phyloP scores from a whole-genome alignment of 2,113 vertebrate genomes.

The Mastomys coucha region DNA sequence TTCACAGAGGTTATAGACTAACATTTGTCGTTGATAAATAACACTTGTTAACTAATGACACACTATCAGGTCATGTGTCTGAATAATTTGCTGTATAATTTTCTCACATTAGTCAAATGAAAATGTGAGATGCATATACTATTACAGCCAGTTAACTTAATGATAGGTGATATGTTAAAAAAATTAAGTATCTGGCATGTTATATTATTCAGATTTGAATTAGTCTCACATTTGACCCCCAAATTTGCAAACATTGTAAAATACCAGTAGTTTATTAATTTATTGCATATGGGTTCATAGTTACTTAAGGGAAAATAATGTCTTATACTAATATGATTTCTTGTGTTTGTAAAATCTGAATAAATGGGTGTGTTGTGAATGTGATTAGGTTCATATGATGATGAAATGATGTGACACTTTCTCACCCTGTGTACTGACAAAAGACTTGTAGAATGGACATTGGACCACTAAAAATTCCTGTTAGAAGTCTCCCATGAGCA shows the following conservation, averaged over 20 bases:
- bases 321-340: not conserved
- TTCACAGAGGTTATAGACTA: constrained; percentile 57
- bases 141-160: constrained; percentile 38
- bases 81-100: constrained; percentile 61
- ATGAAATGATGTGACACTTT: not conserved
- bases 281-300: not conserved
- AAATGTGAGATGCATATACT: constrained; percentile 37
- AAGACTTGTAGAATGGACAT: not conserved
- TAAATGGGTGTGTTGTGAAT: not conserved
- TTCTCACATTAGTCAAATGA: constrained; percentile 61
- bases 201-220: constrained; percentile 59
- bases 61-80: constrained; percentile 35
- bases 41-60: constrained; percentile 71
- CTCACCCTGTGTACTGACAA: not conserved
- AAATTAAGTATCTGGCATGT: constrained; percentile 61
- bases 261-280: not conserved
- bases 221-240: constrained; percentile 36
- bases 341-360: not conserved
- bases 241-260: constrained; percentile 59
- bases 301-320: not conserved
- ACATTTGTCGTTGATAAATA: not conserved
- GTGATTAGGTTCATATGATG: not conserved
- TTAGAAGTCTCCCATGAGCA: not conserved
- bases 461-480: not conserved
- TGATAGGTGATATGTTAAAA: constrained; percentile 64